phyloP scores from a whole-genome alignment of 2,113 vertebrate species.

The Piaya cayana region DNA sequence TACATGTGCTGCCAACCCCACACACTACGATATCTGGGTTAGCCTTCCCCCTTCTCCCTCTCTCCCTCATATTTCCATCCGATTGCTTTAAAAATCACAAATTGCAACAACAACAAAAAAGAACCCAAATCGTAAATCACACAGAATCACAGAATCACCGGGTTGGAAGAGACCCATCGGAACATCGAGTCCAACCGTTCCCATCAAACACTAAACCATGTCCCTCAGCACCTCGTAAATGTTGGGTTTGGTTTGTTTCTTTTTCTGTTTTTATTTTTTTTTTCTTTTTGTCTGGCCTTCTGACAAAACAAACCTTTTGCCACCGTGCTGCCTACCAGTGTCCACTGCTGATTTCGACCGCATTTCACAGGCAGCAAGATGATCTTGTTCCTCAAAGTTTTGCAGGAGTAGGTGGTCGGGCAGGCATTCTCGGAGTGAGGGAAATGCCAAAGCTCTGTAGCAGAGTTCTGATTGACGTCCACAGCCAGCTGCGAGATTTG shows the following conservation, averaged over 20 bases:
- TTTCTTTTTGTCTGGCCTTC: not conserved
- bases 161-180: too few relatives aligned
- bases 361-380: not conserved
- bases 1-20: not conserved
- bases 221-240: too few relatives aligned
- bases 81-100: not conserved
- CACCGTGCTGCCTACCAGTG: accelerated
- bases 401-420: not conserved
- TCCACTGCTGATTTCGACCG: not conserved
- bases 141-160: too few relatives aligned
- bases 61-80: not conserved
- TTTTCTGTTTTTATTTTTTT: not conserved
- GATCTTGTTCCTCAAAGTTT: not conserved
- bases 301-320: not conserved
- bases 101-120: not conserved
- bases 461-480: not conserved
- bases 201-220: too few relatives aligned
- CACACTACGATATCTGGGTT: not conserved
- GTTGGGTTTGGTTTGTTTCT: not conserved
- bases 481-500: not conserved
- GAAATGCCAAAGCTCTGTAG: not conserved
- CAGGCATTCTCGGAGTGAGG: not conserved
- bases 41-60: not conserved
- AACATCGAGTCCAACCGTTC: too few relatives aligned
- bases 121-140: too few relatives aligned